A percentile compares a stretch with the other conserved stretches of the same genome.
These are phyloP conservation scores for Oryzias dopingdopingensis DNA, from an alignment of 2,797 vertebrate genomes.

Conservation along the genomic window DNA sequence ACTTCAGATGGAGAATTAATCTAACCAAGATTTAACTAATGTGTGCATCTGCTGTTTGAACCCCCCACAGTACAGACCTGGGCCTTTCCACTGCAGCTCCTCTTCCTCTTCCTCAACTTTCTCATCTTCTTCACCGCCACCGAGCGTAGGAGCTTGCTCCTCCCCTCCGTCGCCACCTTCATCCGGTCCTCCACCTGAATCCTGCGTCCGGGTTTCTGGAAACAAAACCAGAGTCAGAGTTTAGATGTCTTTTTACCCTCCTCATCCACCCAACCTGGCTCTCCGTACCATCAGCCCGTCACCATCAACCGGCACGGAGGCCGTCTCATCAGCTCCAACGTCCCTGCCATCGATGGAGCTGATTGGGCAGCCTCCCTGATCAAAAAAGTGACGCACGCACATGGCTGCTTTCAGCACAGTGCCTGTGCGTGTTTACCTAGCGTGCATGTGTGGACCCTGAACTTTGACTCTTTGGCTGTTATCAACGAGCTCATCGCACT, in stretches of 20 bases:
- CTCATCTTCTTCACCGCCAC: slow-evolving; percentile 57
- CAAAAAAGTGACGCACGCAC: slow-evolving; percentile 47
- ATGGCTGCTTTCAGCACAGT: slow-evolving; percentile 3
- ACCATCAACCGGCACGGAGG: slow-evolving; percentile 56
- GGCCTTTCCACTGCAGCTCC: slow-evolving; percentile 77
- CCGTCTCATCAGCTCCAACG: slow-evolving; percentile 64
- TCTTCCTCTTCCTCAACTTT: slow-evolving; percentile 54
- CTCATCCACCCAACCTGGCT: slow-evolving; percentile 6
- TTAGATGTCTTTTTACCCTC: slow-evolving; percentile 9
- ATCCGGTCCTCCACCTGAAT: slow-evolving; percentile 57
- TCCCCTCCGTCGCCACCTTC: slow-evolving; percentile 62
- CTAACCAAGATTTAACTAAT: not conserved
- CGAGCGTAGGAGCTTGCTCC: slow-evolving; percentile 51
- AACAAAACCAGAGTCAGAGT: slow-evolving; percentile 14
- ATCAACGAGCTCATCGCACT: slow-evolving; percentile 54
- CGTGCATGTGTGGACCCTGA: slow-evolving; percentile 51
- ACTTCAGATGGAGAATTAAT: not conserved
- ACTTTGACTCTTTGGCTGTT: slow-evolving; percentile 57
- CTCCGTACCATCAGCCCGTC: slow-evolving; percentile 35
- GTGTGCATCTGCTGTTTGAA: not conserved
- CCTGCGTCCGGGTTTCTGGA: slow-evolving; percentile 71
- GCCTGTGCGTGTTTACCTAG: slow-evolving; percentile 9
- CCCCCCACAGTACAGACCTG: slow-evolving; percentile 77
- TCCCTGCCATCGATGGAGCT: slow-evolving; percentile 63
- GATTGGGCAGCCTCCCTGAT: slow-evolving; percentile 69